Evolutionary conservation across 2,888 invertebrate genomes (phyloP).

Genomic region (Eremobia ochroleuca): DNA sequence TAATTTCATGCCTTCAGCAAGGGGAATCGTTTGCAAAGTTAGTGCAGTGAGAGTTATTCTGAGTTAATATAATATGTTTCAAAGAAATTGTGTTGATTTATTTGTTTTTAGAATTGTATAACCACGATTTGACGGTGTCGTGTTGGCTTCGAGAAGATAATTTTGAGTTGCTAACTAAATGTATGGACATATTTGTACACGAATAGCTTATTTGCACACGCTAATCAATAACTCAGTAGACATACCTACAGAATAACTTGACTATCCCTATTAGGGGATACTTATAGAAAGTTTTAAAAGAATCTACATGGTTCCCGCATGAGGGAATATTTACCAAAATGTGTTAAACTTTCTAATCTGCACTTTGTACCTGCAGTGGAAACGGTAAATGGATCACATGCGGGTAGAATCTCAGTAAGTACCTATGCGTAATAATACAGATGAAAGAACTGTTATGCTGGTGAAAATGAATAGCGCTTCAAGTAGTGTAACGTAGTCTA

Average conservation of each 20-base stretch:
- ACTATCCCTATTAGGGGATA: neutral
- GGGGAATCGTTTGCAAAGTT: slow-evolving; percentile 63
- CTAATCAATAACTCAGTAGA: slow-evolving; percentile 11
- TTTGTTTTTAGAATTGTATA: slow-evolving; percentile 67
- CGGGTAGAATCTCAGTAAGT: neutral
- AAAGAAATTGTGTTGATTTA: slow-evolving; percentile 58
- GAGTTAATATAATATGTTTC: slow-evolving; percentile 46
- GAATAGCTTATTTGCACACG: slow-evolving; percentile 30
- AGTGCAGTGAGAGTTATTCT: slow-evolving; percentile 60
- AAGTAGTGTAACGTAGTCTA: neutral
- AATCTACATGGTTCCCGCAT: neutral
- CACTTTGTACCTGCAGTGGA: neutral
- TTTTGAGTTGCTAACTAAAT: slow-evolving; percentile 57
- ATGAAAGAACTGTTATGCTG: neutral
- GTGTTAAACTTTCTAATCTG: neutral
- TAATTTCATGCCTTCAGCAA: slow-evolving; percentile 75
- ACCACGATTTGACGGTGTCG: slow-evolving; percentile 58
- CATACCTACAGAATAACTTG: neutral
- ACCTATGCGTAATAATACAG: neutral
- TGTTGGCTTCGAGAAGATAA: slow-evolving; percentile 54
- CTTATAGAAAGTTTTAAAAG: neutral
- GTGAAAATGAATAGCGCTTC: neutral
- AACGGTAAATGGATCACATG: slow-evolving; percentile 9
- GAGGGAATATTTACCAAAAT: slow-evolving; percentile 2
- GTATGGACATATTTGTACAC: slow-evolving; percentile 54